Evolutionary conservation across 2,113 vertebrate species (phyloP).

Genomic region (Phaethornis superciliosus): DNA sequence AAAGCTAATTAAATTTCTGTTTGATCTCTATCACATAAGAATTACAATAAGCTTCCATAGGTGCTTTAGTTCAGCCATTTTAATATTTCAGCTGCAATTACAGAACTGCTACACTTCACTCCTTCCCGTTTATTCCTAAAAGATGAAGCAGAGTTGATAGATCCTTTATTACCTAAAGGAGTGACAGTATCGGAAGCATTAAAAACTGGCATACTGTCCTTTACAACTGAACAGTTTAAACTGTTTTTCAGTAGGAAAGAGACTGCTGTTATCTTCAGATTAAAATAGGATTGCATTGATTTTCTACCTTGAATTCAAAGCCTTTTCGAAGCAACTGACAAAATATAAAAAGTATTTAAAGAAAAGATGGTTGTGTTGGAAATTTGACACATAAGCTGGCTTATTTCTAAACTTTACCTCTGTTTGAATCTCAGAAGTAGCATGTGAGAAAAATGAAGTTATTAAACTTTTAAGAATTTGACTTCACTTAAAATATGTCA

Average conservation of each 20-base stretch:
- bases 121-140: neutral
- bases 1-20: neutral
- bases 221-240: neutral
- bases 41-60: neutral
- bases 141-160: neutral
- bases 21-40: neutral
- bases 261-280: neutral
- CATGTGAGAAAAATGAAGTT: constrained; percentile 17
- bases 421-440: neutral
- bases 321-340: constrained; percentile 2
- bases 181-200: neutral
- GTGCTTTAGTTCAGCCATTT: neutral
- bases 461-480: constrained; percentile 21
- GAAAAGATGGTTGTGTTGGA: neutral
- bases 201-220: neutral
- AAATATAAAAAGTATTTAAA: neutral
- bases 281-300: neutral
- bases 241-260: neutral
- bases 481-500: neutral
- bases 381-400: neutral
- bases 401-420: constrained; percentile 11
- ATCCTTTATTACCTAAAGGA: neutral
- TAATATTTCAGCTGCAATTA: neutral
- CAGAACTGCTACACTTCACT: neutral
- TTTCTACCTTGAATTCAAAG: neutral